phyloP scores from a whole-genome alignment of 1,140 invertebrate genomes.

The Phymastichus coffea region DNA sequence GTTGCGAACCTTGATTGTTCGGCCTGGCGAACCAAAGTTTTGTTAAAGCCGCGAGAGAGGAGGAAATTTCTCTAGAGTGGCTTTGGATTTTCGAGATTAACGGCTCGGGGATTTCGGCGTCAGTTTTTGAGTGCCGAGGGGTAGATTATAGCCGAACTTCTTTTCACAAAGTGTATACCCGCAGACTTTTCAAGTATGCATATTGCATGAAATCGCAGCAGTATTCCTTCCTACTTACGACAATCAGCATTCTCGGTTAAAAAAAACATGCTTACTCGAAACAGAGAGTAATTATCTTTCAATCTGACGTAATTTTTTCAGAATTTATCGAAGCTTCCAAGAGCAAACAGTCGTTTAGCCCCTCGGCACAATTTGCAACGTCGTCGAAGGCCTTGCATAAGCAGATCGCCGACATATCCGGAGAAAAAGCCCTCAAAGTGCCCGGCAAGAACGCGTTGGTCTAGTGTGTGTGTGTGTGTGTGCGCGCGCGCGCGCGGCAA shows the following conservation, averaged over 20 bases:
- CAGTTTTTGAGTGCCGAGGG: conserved; percentile 8
- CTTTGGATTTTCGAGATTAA: conserved; percentile 15
- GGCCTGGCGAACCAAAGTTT: conserved; percentile 14
- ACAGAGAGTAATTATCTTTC: conserved; percentile 4
- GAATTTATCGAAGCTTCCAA: neutral
- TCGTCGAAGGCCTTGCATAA: neutral
- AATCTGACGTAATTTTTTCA: neutral
- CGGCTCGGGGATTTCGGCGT: conserved; percentile 1
- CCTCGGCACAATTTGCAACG: conserved; percentile 6
- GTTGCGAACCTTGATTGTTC: conserved; percentile 30
- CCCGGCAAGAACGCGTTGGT: neutral
- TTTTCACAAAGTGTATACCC: too few species aligned
- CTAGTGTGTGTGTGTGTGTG: too few species aligned
- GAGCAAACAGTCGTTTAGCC: conserved; percentile 25
- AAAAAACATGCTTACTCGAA: conserved; percentile 4
- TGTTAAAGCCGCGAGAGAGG: neutral
- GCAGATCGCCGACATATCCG: neutral
- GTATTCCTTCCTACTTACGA: too few species aligned
- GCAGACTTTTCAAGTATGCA: too few species aligned
- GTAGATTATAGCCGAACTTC: neutral
- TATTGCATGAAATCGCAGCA: too few species aligned
- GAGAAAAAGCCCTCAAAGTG: conserved; percentile 15
- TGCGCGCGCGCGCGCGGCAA: too few species aligned
- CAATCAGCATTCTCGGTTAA: neutral
- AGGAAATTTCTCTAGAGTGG: conserved; percentile 4